Evolutionary conservation across 1,140 invertebrate genomes (phyloP).

Genomic region (Choristoneura fumiferana): DNA sequence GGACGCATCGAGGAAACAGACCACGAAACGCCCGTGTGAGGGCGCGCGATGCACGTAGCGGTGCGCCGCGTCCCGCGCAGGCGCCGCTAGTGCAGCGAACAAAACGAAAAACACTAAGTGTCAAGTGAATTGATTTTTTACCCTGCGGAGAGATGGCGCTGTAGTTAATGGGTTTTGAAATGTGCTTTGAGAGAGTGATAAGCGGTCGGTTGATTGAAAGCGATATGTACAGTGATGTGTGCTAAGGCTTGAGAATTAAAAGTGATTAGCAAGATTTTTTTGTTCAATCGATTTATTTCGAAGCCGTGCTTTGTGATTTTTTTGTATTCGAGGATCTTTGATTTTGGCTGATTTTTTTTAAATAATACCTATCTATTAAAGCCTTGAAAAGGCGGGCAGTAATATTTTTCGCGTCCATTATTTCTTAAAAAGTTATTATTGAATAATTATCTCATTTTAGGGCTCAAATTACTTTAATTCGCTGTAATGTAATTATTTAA

Average conservation of each 20-base stretch:
- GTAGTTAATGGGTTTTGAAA: too few relatives aligned
- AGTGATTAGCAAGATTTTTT: not conserved
- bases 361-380: not conserved
- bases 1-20: slow-evolving; percentile 90
- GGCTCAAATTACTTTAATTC: not conserved
- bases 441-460: slow-evolving; percentile 8
- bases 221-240: slow-evolving; percentile 8
- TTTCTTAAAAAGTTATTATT: not conserved
- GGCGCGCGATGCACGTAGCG: slow-evolving; percentile 54
- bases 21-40: slow-evolving; percentile 89
- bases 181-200: too few relatives aligned
- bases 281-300: not conserved
- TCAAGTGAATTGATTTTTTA: too few relatives aligned
- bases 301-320: not conserved
- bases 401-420: slow-evolving; percentile 10
- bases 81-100: slow-evolving; percentile 24
- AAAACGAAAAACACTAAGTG: not conserved
- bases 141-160: too few relatives aligned
- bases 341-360: not conserved
- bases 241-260: not conserved
- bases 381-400: slow-evolving; percentile 4
- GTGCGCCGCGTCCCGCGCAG: slow-evolving; percentile 25
- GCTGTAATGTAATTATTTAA: not conserved
- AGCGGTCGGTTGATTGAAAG: not conserved
- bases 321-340: not conserved